A percentile compares a stretch with the other conserved stretches of the same genome.
These are phyloP conservation scores for Papilio machaon DNA, from an alignment of 1,140 invertebrate genomes.

Conservation along the genomic window DNA sequence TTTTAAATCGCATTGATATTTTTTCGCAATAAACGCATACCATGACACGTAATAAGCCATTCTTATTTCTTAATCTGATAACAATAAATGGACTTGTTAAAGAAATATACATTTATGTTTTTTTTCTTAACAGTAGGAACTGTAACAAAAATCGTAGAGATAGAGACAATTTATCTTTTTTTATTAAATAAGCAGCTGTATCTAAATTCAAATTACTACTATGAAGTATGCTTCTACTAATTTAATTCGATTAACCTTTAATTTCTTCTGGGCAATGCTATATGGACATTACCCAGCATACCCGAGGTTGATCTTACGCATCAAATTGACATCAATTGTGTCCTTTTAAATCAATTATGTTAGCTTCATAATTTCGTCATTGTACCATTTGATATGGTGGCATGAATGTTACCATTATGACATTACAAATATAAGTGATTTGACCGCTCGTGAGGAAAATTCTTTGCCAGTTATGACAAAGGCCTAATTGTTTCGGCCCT, in stretches of 20 bases:
- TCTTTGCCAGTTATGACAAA: too few relatives aligned
- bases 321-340: conserved; percentile 59
- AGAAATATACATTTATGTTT: background rate
- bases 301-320: conserved; percentile 63
- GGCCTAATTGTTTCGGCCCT: too few relatives aligned
- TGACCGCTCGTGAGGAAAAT: background rate
- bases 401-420: background rate
- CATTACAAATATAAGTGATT: background rate
- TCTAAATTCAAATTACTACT: conserved; percentile 16
- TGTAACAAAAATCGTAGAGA: background rate
- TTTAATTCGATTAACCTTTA: conserved; percentile 73
- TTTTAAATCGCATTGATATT: conserved; percentile 47
- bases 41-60: conserved; percentile 41
- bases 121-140: background rate
- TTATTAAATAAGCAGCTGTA: conserved; percentile 26
- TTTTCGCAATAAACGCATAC: conserved; percentile 48
- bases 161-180: background rate
- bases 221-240: conserved; percentile 36
- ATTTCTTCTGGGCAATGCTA: conserved; percentile 61
- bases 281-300: conserved; percentile 57
- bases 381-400: background rate
- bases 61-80: conserved; percentile 36
- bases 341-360: conserved; percentile 35
- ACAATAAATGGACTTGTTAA: conserved; percentile 26
- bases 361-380: conserved; percentile 8